phyloP scores from a whole-genome alignment of 1,140 invertebrate species.

The Drosophila serrata region DNA sequence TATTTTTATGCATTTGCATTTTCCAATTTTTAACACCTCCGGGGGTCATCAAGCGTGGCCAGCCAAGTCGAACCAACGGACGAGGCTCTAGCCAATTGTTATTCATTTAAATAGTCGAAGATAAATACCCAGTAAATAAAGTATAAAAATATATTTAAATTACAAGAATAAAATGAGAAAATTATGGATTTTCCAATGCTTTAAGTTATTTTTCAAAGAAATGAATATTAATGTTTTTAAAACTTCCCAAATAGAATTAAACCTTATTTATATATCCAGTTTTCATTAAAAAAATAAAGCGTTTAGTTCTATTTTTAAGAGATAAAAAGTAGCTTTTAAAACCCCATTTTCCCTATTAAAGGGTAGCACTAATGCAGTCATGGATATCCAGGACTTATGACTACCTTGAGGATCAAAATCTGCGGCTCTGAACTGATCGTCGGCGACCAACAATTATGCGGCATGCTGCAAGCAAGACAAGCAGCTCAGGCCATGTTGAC shows the following conservation, averaged over 20 bases:
- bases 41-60: conserved; percentile 79
- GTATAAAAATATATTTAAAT: background rate
- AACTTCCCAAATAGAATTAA: background rate
- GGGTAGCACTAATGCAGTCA: conserved; percentile 10
- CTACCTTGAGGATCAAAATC: conserved; percentile 13
- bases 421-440: conserved; percentile 16
- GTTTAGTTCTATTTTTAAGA: background rate
- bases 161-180: background rate
- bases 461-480: conserved; percentile 52
- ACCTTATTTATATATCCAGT: background rate
- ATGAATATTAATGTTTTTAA: background rate
- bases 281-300: background rate
- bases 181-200: no score
- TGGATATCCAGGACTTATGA: conserved; percentile 10
- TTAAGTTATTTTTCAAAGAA: background rate
- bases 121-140: background rate
- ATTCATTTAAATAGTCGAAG: conserved; percentile 12
- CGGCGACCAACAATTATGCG: conserved; percentile 68
- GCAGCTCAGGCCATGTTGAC: conserved; percentile 70
- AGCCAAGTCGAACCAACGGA: conserved; percentile 19
- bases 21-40: conserved; percentile 84
- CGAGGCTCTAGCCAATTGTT: conserved; percentile 60
- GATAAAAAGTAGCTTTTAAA: no score
- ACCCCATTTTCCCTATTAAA: background rate
- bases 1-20: conserved; percentile 84